These are phyloP conservation scores for Yasuhikotakia modesta DNA, from an alignment of 2,797 vertebrate genomes.

Conservation along the genomic window DNA sequence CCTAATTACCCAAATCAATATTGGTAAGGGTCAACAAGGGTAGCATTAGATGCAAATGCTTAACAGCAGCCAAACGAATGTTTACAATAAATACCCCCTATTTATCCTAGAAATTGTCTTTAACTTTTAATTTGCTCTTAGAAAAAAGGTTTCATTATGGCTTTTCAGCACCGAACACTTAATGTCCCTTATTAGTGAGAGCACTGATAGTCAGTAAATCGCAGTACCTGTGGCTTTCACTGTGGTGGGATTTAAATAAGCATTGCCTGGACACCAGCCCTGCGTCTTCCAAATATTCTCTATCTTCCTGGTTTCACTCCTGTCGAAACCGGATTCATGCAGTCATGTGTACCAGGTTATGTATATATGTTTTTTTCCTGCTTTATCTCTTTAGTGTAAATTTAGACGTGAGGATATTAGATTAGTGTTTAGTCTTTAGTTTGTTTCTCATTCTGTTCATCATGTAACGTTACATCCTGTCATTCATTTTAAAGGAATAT, in stretches of 20 bases:
- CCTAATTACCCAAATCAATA: conserved; percentile 45
- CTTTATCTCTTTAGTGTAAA: not conserved
- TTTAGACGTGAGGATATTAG: not conserved
- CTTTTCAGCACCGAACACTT: conserved; percentile 3
- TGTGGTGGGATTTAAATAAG: conserved; percentile 6
- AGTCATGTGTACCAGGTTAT: not conserved
- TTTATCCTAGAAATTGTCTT: conserved; percentile 24
- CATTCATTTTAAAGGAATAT: not conserved
- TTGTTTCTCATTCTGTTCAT: not conserved
- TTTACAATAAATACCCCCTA: conserved; percentile 37
- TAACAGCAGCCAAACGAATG: conserved; percentile 28
- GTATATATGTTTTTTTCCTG: not conserved
- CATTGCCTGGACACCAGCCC: conserved; percentile 3
- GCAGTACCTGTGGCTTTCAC: not conserved
- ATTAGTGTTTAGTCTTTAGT: not conserved
- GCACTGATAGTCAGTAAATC: not conserved
- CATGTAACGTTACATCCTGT: not conserved
- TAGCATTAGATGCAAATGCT: conserved; percentile 33
- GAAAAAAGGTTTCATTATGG: conserved; percentile 15
- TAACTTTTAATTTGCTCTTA: conserved; percentile 21
- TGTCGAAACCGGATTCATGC: not conserved
- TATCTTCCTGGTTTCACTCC: conserved; percentile 19
- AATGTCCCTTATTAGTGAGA: conserved; percentile 31
- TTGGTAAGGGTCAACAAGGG: conserved; percentile 10
- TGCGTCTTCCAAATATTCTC: not conserved